Evolutionary conservation across 1,140 invertebrate species (phyloP).

Genomic region (Diprion similis): DNA sequence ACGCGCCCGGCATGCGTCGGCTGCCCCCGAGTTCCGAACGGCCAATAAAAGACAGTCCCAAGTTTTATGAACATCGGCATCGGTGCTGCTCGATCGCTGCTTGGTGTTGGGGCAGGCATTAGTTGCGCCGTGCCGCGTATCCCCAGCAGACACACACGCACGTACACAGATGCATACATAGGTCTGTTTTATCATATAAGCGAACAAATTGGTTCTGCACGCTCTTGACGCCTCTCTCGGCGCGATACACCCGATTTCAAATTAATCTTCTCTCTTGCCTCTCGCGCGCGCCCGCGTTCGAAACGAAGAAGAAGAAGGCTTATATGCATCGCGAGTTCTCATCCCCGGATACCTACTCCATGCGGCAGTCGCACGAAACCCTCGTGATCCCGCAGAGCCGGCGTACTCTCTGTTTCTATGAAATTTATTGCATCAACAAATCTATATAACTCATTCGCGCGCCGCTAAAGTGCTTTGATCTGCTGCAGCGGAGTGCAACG

Average conservation of each 20-base stretch:
- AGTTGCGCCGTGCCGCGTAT: no score
- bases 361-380: no score
- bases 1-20: not conserved
- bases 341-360: no score
- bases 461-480: slow-evolving; percentile 4
- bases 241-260: not conserved
- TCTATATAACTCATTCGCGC: not conserved
- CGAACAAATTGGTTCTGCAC: slow-evolving; percentile 7
- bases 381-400: not conserved
- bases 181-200: slow-evolving; percentile 1
- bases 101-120: no score
- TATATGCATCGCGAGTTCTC: no score
- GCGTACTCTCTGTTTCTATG: not conserved
- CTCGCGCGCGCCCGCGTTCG: not conserved
- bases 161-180: not conserved
- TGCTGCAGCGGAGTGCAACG: not conserved
- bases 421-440: not conserved
- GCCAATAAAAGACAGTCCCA: not conserved
- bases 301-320: no score
- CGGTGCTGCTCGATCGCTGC: no score
- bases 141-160: no score
- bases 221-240: slow-evolving; percentile 6
- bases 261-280: not conserved
- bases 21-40: not conserved
- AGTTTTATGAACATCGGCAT: not conserved